These are phyloP conservation scores for Tanypteryx hageni DNA, from an alignment of 2,888 invertebrate species.

Conservation along the genomic window DNA sequence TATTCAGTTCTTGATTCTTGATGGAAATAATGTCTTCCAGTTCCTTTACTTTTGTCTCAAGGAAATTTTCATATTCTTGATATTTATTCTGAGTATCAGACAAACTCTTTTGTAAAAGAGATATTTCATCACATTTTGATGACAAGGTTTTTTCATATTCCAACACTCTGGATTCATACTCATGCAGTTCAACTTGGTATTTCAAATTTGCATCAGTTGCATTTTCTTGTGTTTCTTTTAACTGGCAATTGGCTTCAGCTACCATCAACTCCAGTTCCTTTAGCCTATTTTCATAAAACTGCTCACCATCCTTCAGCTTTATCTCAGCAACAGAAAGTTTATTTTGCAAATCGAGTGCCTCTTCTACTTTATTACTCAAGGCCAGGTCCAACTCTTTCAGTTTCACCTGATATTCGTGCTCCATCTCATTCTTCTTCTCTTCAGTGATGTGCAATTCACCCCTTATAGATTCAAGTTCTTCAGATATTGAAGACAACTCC, in stretches of 20 bases:
- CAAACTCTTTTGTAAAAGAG: background rate
- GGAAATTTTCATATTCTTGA: background rate
- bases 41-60: background rate
- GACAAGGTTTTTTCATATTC: conserved; percentile 37
- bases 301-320: conserved; percentile 8
- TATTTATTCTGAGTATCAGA: conserved; percentile 31
- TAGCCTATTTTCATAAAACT: conserved; percentile 13
- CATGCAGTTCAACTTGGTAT: background rate
- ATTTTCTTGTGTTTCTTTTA: background rate
- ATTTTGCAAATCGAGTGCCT: background rate
- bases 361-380: conserved; percentile 37
- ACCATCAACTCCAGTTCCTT: conserved; percentile 1
- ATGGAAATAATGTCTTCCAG: conserved; percentile 24
- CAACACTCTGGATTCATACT: background rate
- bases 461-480: conserved; percentile 75
- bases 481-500: conserved; percentile 85
- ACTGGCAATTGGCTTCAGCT: background rate
- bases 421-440: background rate
- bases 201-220: background rate
- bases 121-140: background rate
- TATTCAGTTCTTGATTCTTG: conserved; percentile 33
- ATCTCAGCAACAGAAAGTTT: background rate
- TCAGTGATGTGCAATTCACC: conserved; percentile 6
- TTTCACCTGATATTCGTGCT: conserved; percentile 43
- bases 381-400: conserved; percentile 64